phyloP scores from a whole-genome alignment of 2,888 invertebrate genomes.

The Hemistola chrysoprasaria region DNA sequence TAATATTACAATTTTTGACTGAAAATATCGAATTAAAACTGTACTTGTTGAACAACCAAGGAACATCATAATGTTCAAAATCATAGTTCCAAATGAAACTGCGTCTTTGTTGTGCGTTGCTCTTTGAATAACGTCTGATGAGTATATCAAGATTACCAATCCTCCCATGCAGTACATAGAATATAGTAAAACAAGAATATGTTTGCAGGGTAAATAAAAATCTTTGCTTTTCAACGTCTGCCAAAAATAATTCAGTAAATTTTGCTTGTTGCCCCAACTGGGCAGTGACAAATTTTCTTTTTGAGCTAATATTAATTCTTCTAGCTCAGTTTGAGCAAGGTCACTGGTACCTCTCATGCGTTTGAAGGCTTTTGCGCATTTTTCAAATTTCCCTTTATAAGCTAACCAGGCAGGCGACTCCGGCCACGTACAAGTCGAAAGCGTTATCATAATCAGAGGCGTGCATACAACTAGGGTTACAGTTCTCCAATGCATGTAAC shows the following conservation, averaged over 20 bases:
- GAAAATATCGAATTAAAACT: no score
- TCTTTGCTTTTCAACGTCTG: background rate
- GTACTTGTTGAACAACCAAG: no score
- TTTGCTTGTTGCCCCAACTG: background rate
- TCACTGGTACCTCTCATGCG: conserved; percentile 1
- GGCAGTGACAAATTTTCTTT: background rate
- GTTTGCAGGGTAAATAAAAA: background rate
- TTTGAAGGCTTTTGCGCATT: conserved; percentile 1
- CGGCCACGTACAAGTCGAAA: background rate
- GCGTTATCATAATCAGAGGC: background rate
- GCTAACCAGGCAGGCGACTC: conserved; percentile 8
- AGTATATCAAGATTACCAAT: background rate
- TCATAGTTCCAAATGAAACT: no score
- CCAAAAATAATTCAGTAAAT: background rate
- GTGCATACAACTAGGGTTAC: conserved; percentile 1
- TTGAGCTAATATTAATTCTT: background rate
- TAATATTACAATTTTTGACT: no score
- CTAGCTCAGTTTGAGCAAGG: background rate
- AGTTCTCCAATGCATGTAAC: conserved; percentile 7
- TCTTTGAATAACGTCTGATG: background rate
- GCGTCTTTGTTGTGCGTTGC: background rate
- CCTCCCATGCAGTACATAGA: background rate
- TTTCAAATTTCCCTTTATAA: conserved; percentile 1
- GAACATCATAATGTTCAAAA: no score
- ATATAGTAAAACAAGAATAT: background rate